phyloP scores from a whole-genome alignment of 2,797 vertebrate genomes.

The Gymnoscopelus braueri region DNA sequence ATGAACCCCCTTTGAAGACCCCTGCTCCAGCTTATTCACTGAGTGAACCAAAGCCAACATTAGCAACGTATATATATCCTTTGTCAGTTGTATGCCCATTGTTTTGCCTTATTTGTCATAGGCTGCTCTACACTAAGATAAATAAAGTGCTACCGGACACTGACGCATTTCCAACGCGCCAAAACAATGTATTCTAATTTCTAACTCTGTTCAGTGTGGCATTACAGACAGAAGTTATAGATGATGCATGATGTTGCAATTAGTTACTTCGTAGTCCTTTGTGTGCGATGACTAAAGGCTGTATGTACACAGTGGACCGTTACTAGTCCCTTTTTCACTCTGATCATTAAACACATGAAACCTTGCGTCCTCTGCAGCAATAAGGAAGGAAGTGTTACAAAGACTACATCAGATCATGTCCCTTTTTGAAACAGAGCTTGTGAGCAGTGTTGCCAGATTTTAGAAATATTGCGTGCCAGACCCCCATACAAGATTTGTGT shows the following conservation, averaged over 20 bases:
- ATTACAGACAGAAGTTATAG: conserved; percentile 15
- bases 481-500: no score
- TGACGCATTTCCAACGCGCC: conserved; percentile 13
- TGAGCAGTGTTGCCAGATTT: no score
- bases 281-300: conserved; percentile 22
- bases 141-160: conserved; percentile 10
- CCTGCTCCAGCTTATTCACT: neutral
- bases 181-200: conserved; percentile 23
- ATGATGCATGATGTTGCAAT: conserved; percentile 25
- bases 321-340: neutral
- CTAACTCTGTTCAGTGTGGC: neutral
- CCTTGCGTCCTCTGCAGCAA: no score
- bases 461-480: no score
- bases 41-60: conserved; percentile 45
- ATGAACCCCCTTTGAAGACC: no score
- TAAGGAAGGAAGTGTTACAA: conserved; percentile 1
- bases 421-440: neutral
- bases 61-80: conserved; percentile 26
- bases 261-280: conserved; percentile 25
- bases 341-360: no score
- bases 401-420: neutral
- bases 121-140: conserved; percentile 18
- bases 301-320: conserved; percentile 16
- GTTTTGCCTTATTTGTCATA: conserved; percentile 39
- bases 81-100: conserved; percentile 40